These are phyloP conservation scores for Ophion slaviceki DNA, from an alignment of 2,888 invertebrate species.

Conservation along the genomic window DNA sequence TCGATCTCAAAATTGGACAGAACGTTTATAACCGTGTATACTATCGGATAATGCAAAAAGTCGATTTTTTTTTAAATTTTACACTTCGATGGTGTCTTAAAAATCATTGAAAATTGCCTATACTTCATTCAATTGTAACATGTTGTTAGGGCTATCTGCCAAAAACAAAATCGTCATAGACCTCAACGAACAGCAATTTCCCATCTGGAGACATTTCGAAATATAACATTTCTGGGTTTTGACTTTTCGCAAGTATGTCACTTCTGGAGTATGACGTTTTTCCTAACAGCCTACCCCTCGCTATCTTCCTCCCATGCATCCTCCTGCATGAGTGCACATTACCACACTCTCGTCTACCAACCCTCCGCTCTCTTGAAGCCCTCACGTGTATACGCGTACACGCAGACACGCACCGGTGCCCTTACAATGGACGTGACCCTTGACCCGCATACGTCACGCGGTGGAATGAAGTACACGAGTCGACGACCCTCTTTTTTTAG, in stretches of 20 bases:
- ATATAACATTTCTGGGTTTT: background rate
- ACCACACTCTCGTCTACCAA: background rate
- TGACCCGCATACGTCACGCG: conserved; percentile 40
- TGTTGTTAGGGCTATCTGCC: background rate
- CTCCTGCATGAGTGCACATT: no score
- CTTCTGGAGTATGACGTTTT: background rate
- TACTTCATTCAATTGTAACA: no score
- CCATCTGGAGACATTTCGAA: background rate
- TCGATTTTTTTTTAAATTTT: no score
- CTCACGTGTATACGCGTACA: background rate
- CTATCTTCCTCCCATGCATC: no score
- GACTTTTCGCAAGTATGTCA: background rate
- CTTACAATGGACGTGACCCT: conserved; percentile 45
- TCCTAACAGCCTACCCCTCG: no score
- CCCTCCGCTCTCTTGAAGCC: background rate
- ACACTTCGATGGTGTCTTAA: no score
- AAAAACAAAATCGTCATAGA: background rate
- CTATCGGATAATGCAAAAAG: no score
- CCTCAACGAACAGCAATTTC: no score
- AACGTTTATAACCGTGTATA: no score
- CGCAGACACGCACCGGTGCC: background rate
- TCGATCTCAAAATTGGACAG: no score
- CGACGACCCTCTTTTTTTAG: background rate
- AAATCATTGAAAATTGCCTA: no score
- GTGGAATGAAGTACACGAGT: conserved; percentile 7